Percentiles rank a stretch among this genome's conserved stretches.
phyloP scores from a whole-genome alignment of 2,797 vertebrate species.

The Anisognathus igniventris region DNA sequence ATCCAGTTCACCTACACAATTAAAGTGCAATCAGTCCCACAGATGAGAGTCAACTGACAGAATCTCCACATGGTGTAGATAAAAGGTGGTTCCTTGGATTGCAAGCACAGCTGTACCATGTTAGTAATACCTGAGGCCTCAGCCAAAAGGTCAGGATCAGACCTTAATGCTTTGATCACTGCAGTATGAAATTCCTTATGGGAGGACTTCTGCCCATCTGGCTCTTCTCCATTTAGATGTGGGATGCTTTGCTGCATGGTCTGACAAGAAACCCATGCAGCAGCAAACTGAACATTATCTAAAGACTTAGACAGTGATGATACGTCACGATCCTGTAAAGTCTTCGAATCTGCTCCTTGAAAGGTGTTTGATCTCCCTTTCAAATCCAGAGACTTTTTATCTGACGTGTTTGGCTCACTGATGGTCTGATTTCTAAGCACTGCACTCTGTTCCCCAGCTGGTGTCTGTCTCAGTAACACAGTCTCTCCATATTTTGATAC shows the following conservation, averaged over 20 bases:
- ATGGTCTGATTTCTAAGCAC: constrained; percentile 29
- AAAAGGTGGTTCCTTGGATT: not conserved
- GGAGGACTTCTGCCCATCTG: constrained; percentile 65
- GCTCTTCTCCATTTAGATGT: constrained; percentile 25
- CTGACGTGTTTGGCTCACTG: not conserved
- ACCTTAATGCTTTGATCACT: constrained; percentile 79
- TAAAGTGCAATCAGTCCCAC: not conserved
- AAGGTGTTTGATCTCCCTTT: constrained; percentile 13
- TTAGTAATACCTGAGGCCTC: constrained; percentile 79
- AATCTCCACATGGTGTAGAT: not conserved
- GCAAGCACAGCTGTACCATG: not conserved
- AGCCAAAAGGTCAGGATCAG: constrained; percentile 66
- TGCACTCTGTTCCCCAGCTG: constrained; percentile 20
- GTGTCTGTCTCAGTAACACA: constrained; percentile 28
- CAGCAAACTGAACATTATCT: constrained; percentile 39
- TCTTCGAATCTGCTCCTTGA: not conserved
- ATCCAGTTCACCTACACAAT: not conserved
- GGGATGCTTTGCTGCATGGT: constrained; percentile 32
- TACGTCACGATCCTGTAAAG: not conserved
- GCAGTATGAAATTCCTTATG: constrained; percentile 83
- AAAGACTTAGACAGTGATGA: constrained; percentile 13
- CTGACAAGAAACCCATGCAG: constrained; percentile 51
- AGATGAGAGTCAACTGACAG: constrained; percentile 11
- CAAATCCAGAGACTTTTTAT: not conserved
- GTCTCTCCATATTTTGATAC: constrained; percentile 29